phyloP scores from a whole-genome alignment of 2,113 vertebrate genomes.

The Todiramphus chloris region DNA sequence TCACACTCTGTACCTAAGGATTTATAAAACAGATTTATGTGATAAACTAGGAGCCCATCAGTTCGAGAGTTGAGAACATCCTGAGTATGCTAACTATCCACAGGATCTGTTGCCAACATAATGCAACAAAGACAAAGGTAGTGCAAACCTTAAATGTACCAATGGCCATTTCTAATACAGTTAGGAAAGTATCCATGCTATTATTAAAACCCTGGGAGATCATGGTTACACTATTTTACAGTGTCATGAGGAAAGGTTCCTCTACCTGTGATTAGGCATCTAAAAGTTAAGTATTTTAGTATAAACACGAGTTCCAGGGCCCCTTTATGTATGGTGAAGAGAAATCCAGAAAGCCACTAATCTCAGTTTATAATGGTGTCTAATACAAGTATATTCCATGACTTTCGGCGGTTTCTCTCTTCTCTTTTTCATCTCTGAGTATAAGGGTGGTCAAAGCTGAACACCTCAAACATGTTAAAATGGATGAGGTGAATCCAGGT shows the following conservation, averaged over 20 bases:
- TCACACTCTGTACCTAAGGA: not conserved
- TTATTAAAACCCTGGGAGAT: not conserved
- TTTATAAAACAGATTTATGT: slow-evolving; percentile 13
- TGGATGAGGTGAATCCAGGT: not conserved
- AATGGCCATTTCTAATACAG: not conserved
- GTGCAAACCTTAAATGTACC: not conserved
- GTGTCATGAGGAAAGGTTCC: not conserved
- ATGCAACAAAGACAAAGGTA: not conserved
- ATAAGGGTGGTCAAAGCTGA: not conserved
- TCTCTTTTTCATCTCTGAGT: not conserved
- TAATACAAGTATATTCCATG: not conserved
- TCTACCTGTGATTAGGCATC: not conserved
- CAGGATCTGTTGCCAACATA: not conserved
- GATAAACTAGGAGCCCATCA: not conserved
- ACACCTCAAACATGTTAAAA: not conserved
- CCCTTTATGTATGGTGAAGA: not conserved
- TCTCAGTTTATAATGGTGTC: not conserved
- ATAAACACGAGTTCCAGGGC: not conserved
- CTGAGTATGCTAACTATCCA: not conserved
- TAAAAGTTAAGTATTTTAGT: not conserved
- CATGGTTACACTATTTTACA: not conserved
- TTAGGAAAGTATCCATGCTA: not conserved
- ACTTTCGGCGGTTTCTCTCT: not conserved
- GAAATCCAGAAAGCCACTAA: not conserved
- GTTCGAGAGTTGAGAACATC: not conserved